Base-by-base conservation (phyloP, 2,888 invertebrate species). In the Rhaphigaster nebulosa region DNA sequence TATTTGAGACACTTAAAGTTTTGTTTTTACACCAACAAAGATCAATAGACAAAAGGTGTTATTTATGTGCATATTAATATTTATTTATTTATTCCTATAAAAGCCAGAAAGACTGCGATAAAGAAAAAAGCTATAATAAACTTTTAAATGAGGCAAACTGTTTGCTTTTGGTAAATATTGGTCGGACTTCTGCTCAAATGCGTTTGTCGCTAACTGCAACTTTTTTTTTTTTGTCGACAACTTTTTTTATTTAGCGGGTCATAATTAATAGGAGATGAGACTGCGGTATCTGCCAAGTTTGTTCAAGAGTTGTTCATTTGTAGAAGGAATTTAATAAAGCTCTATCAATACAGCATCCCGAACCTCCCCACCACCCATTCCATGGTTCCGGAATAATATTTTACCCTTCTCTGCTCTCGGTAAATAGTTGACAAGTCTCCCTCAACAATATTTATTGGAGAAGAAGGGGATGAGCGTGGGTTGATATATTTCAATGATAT, bases 301-400 rank as follows among this genome's bases (percentile, higher is more conserved):
- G 87, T 52, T 52, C 34, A 87, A 3, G 34, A 76, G 70, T 76
- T 76, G 70, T 76, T 34, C 70, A 76, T 76, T 76, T 20, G 70
- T 23, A 34, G 70, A 8, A 76, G 70, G 70, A 76, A 76, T 76
- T 76, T 76, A 76, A 76, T 76, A 76, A 38, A 38, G 70, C 20
- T 20, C 23, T 38, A 34, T 38, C 34, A 38, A 76, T 23, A 76
- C 38, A 29, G n/a, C 52, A 52, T 52, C 1, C 65, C 18, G 34
- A 38, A 18, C 8, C 34, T 12, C 23, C 13, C 29, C 70, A 2
- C 38, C 18, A 0, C 0, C 1, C 70, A 15, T 3, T 1, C 10
- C 4, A 3, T 4, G 70, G 70, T 18, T 34, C 34, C 34, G 18
- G 18, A 18, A 70, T 70, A 70, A 70, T 70, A 34, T 70, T 34